Base-by-base conservation (phyloP, 2,113 vertebrate species). In the Oreocharis arfaki region DNA sequence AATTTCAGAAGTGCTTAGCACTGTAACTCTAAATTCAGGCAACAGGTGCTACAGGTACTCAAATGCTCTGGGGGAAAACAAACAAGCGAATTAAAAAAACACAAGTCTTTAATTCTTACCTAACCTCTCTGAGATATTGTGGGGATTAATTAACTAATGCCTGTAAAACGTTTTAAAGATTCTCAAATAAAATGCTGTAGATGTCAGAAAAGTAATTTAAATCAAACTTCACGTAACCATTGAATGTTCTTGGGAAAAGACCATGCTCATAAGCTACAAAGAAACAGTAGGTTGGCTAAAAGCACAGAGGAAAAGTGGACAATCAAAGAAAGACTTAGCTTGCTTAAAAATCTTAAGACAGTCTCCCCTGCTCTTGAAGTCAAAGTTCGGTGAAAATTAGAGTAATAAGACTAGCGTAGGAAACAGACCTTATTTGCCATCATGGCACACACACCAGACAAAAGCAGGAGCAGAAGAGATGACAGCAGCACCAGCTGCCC, bases 401-500 rank as follows among this genome's bases (percentile, higher is more conserved):
- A 93, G 33, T 52, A 90, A 37, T 90, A 90, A 92, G 75, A 53
- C 50, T 53, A 52, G 35, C 47, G 68, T 6, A 73, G 49, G 52
- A 82, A 91, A 35, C 12, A 71, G 76, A 27, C 71, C 46, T 87
- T 70, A 37, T 91, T 84, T 94, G 75, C 93, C 81, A 88, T 12
- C 71, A 11, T 33, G 33, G 61, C 83, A 93, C 49, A 91, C 19
- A 50, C 80, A 77, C 20, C 26, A 82, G 89, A 96, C 92, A 96
- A 97, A 97, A 95, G 93, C 92, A 96, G 70, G 87, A 69, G 30
- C 82, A 69, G 57, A 86, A 88, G 55, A 80, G 84, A 71, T 46
- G 92, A 87, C 53, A 84, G 92, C 87, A 96, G 91, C 94, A 97
- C 92, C 97, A 97, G 97, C 97, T 97, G 97, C 97, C 96, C 93